phyloP scores from a whole-genome alignment of 2,113 vertebrate species.

The Poeciliopsis prolifica region DNA sequence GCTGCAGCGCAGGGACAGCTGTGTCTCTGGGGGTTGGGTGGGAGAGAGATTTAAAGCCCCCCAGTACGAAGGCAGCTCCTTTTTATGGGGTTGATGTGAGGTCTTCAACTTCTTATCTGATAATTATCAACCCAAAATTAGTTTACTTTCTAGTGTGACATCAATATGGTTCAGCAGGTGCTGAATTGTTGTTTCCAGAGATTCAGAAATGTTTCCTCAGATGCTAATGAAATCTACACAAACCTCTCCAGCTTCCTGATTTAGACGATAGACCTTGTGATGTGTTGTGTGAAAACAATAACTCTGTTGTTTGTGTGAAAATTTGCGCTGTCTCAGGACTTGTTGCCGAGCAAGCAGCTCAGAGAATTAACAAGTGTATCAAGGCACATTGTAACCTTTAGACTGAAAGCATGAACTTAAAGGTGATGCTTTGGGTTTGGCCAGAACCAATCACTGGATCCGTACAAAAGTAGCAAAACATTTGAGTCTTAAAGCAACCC shows the following conservation, averaged over 20 bases:
- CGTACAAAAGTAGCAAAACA: neutral
- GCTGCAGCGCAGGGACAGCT: constrained; percentile 50
- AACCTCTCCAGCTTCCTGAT: neutral
- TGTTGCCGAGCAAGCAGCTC: neutral
- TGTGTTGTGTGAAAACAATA: neutral
- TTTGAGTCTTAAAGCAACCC: too few relatives aligned
- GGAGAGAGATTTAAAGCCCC: constrained; percentile 27
- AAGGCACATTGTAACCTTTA: neutral
- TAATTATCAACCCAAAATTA: neutral
- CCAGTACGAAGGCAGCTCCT: neutral
- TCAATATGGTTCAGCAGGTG: neutral
- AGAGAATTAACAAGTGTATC: neutral
- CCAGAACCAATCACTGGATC: neutral
- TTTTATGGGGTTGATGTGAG: constrained; percentile 2
- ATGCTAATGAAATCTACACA: neutral
- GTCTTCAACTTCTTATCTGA: neutral
- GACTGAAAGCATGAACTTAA: neutral
- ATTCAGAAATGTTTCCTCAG: neutral
- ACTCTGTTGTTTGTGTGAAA: neutral
- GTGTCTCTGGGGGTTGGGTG: constrained; percentile 10
- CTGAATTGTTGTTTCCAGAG: neutral
- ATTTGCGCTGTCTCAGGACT: neutral
- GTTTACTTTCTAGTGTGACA: neutral
- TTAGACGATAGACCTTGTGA: neutral
- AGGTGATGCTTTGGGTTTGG: constrained; percentile 5